Percentiles rank a stretch among this genome's conserved stretches.
phyloP scores from a whole-genome alignment of 2,888 invertebrate genomes.

The Ramazzottius varieornatus region DNA sequence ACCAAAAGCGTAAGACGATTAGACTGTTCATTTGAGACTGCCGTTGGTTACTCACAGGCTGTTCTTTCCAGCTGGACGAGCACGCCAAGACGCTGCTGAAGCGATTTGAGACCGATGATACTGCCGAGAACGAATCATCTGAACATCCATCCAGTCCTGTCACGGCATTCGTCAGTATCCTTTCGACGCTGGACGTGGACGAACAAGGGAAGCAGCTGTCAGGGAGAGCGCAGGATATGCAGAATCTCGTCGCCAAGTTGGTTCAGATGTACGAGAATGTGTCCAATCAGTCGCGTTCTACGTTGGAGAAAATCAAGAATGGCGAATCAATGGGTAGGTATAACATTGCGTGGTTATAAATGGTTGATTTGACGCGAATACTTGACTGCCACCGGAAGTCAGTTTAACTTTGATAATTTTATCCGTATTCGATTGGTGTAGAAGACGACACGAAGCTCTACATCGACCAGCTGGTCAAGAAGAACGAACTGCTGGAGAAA shows the following conservation, averaged over 20 bases:
- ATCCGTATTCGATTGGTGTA: no score
- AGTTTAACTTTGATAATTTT: no score
- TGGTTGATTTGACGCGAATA: no score
- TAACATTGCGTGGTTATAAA: no score
- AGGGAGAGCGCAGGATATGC: constrained; percentile 47
- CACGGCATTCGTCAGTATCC: constrained; percentile 71
- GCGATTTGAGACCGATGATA: constrained; percentile 67
- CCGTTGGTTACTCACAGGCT: neutral
- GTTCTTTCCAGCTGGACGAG: constrained; percentile 43
- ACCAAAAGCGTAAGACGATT: constrained; percentile 15
- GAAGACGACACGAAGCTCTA: neutral
- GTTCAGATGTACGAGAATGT: neutral
- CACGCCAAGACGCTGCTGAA: constrained; percentile 76
- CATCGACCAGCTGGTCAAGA: neutral
- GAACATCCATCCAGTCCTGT: neutral
- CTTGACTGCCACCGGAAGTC: no score
- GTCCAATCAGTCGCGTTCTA: neutral
- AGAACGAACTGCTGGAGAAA: neutral
- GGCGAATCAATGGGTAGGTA: neutral
- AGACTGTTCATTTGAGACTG: no score
- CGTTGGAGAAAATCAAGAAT: neutral
- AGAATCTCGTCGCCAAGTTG: constrained; percentile 5
- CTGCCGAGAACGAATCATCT: neutral
- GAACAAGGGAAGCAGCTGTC: constrained; percentile 83
- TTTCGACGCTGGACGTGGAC: constrained; percentile 92